Percentiles rank a stretch among this genome's conserved stretches.
Conservation (phyloP, 2,797 vertebrate species). For the Chelon labrosus region DNA sequence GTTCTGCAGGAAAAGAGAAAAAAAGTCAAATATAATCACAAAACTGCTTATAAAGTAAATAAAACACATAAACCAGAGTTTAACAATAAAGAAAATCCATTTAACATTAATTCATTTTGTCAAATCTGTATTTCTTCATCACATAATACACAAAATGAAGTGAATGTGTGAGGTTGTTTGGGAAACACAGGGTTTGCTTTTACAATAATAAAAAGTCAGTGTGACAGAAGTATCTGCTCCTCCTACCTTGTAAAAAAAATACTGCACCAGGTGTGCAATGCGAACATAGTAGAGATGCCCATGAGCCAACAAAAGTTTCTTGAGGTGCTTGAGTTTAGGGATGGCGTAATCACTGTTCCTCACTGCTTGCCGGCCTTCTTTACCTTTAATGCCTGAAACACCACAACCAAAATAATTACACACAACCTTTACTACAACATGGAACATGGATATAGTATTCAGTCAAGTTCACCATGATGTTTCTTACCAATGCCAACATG, state of each 20-base stretch:
- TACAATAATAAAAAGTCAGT: background rate
- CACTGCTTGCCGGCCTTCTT: conserved; percentile 96
- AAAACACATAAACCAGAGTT: background rate
- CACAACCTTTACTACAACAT: background rate
- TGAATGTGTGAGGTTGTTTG: background rate
- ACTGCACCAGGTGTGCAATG: conserved; percentile 98
- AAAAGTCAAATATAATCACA: conserved; percentile 12
- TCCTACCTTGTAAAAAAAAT: conserved; percentile 99
- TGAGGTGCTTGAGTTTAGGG: conserved; percentile 97
- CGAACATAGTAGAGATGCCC: conserved; percentile 99
- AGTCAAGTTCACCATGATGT: background rate
- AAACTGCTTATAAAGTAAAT: conserved; percentile 2
- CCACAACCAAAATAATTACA: background rate
- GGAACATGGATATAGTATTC: background rate
- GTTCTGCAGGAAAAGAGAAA: conserved; percentile 85
- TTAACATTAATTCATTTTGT: conserved; percentile 4
- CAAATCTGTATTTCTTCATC: conserved; percentile 8
- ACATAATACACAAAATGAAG: conserved; percentile 12
- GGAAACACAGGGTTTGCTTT: conserved; percentile 12
- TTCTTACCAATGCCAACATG: conserved; percentile 97
- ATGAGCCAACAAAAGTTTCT: conserved; percentile 93
- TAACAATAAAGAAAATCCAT: conserved; percentile 17
- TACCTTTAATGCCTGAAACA: conserved; percentile 94
- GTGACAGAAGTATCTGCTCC: background rate
- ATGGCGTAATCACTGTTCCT: conserved; percentile 98